Conservation (phyloP, 30 jellyfish, hydroid and myxozoan genomes). For the Aurelia aurita region DNA sequence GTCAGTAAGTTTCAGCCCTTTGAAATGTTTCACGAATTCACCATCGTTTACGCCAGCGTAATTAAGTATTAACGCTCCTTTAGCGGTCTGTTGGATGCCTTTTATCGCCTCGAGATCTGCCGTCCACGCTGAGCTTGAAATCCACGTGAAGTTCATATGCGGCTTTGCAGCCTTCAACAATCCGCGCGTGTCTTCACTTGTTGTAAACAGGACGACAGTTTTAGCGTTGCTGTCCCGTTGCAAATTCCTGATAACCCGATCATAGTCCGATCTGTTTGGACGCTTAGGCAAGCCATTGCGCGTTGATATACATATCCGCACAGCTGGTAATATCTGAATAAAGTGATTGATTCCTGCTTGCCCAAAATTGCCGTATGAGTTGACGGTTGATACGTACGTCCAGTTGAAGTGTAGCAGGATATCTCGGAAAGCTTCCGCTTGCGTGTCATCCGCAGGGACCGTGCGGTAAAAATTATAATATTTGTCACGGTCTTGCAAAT, state of each 20-base stretch:
- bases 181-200: constrained; percentile 70
- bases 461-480: constrained; percentile 62
- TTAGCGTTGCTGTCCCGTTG: constrained; percentile 29
- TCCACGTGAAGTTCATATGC: constrained; percentile 18
- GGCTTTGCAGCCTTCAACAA: constrained; percentile 34
- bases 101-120: constrained; percentile 22
- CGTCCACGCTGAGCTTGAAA: constrained; percentile 43
- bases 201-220: constrained; percentile 37
- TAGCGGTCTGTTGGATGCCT: constrained; percentile 35
- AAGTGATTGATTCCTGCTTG: constrained; percentile 61
- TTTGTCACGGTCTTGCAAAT: constrained; percentile 48
- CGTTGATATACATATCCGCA: constrained; percentile 37
- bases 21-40: constrained; percentile 32
- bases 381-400: constrained; percentile 64
- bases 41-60: constrained; percentile 11
- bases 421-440: constrained; percentile 43
- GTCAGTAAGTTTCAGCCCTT: constrained; percentile 5
- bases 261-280: constrained; percentile 17
- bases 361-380: constrained; percentile 60
- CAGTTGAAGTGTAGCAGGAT: constrained; percentile 40
- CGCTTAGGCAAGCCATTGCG: constrained; percentile 24
- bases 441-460: constrained; percentile 67
- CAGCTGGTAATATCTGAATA: neutral
- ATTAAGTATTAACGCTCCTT: constrained; percentile 55
- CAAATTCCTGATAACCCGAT: constrained; percentile 4